These are phyloP conservation scores for Mamestra brassicae DNA, from an alignment of 2,888 invertebrate species.

Conservation along the genomic window DNA sequence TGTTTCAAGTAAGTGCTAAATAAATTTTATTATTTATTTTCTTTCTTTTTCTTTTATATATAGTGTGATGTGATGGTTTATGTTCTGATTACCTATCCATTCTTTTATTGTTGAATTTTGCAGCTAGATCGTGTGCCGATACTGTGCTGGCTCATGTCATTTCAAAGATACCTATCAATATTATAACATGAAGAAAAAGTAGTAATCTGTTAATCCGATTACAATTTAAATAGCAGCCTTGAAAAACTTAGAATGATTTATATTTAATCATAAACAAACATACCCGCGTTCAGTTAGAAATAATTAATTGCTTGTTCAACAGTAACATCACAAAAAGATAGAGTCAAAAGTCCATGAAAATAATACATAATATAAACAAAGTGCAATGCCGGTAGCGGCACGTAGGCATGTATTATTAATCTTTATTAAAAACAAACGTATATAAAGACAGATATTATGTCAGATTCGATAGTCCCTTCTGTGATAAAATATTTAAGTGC, in stretches of 20 bases:
- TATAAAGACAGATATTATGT: slow-evolving; percentile 22
- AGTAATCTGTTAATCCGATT: slow-evolving; percentile 18
- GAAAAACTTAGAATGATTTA: not conserved
- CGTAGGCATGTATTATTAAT: slow-evolving; percentile 51
- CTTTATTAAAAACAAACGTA: slow-evolving; percentile 33
- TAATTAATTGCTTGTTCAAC: not conserved
- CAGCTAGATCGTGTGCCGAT: slow-evolving; percentile 1
- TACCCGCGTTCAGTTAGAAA: no score
- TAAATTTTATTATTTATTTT: no score
- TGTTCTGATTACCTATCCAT: not conserved
- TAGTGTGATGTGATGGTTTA: not conserved
- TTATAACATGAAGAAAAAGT: not conserved
- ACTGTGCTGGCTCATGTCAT: not conserved
- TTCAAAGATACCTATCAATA: not conserved
- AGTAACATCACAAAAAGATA: slow-evolving; percentile 16
- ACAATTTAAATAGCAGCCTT: not conserved
- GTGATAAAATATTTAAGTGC: slow-evolving; percentile 53
- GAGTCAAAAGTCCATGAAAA: slow-evolving; percentile 40
- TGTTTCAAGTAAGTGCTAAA: no score
- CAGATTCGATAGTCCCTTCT: slow-evolving; percentile 24
- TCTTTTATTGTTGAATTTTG: not conserved
- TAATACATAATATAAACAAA: slow-evolving; percentile 4
- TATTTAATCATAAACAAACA: not conserved
- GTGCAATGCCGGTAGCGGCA: slow-evolving; percentile 56
- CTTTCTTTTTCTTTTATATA: no score